These are phyloP conservation scores for Leptinotarsa undecemlineata DNA, from an alignment of 1,140 invertebrate genomes.

Conservation along the genomic window DNA sequence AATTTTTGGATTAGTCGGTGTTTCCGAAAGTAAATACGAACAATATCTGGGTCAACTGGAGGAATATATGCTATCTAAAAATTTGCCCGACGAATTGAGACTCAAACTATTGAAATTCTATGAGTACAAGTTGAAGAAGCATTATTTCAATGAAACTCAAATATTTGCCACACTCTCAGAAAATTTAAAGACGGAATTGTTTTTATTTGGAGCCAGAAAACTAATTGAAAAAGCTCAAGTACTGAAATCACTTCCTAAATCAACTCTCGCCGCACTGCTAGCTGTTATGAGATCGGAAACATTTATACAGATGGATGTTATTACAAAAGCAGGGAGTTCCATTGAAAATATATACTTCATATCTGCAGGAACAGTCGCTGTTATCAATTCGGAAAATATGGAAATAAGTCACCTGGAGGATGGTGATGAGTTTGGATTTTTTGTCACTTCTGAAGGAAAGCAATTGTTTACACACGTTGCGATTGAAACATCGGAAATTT, in stretches of 20 bases:
- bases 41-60: conserved; percentile 30
- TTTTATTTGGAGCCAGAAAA: conserved; percentile 52
- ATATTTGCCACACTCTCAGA: conserved; percentile 39
- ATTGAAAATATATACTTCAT: conserved; percentile 58
- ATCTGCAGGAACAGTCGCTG: conserved; percentile 57
- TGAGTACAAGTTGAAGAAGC: conserved; percentile 32
- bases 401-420: conserved; percentile 34
- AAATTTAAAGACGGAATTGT: conserved; percentile 50
- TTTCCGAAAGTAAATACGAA: conserved; percentile 38
- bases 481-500: conserved; percentile 34
- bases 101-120: conserved; percentile 29
- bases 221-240: conserved; percentile 55
- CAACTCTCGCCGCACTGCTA: conserved; percentile 48
- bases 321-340: conserved; percentile 52
- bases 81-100: conserved; percentile 26
- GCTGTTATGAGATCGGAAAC: conserved; percentile 51
- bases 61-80: conserved; percentile 34
- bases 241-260: conserved; percentile 51
- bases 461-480: conserved; percentile 26
- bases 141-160: conserved; percentile 33
- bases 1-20: conserved; percentile 31
- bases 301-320: conserved; percentile 56
- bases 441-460: background rate
- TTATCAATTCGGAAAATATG: conserved; percentile 32
- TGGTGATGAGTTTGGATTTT: conserved; percentile 35